phyloP scores from a whole-genome alignment of 1,140 invertebrate species.

The Drosophila suzukii region DNA sequence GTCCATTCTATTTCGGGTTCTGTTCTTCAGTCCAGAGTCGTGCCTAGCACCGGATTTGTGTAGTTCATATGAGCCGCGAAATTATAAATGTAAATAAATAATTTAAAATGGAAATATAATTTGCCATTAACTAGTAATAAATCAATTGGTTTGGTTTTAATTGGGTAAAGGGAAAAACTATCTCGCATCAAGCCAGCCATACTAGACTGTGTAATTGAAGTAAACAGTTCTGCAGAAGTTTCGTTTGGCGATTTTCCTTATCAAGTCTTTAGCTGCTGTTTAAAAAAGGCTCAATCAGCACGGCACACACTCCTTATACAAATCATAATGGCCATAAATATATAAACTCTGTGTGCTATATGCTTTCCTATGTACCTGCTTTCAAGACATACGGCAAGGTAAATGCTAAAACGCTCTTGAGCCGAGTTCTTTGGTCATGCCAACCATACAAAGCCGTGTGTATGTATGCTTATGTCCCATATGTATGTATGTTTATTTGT shows the following conservation, averaged over 20 bases:
- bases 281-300: slow-evolving; percentile 73
- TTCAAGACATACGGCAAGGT: slow-evolving; percentile 60
- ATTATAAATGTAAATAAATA: slow-evolving; percentile 34
- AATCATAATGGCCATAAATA: slow-evolving; percentile 56
- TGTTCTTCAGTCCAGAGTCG: slow-evolving; percentile 21
- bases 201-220: too few relatives aligned
- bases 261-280: slow-evolving; percentile 6
- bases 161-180: background rate
- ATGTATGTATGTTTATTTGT: slow-evolving; percentile 38
- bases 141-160: slow-evolving; percentile 1
- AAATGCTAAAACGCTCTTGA: slow-evolving; percentile 55
- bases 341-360: slow-evolving; percentile 18
- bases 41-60: slow-evolving; percentile 34
- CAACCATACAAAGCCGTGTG: slow-evolving; percentile 34
- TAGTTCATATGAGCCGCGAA: slow-evolving; percentile 12
- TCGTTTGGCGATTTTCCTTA: slow-evolving; percentile 29
- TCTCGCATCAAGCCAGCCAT: background rate
- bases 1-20: slow-evolving; percentile 33
- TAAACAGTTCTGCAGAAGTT: slow-evolving; percentile 2
- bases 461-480: slow-evolving; percentile 15
- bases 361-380: slow-evolving; percentile 9
- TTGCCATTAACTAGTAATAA: background rate
- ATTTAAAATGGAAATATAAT: slow-evolving; percentile 17
- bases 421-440: slow-evolving; percentile 52
- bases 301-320: slow-evolving; percentile 67